These are phyloP conservation scores for Folsomia manolachei DNA, from an alignment of 2,888 invertebrate species.

Conservation along the genomic window DNA sequence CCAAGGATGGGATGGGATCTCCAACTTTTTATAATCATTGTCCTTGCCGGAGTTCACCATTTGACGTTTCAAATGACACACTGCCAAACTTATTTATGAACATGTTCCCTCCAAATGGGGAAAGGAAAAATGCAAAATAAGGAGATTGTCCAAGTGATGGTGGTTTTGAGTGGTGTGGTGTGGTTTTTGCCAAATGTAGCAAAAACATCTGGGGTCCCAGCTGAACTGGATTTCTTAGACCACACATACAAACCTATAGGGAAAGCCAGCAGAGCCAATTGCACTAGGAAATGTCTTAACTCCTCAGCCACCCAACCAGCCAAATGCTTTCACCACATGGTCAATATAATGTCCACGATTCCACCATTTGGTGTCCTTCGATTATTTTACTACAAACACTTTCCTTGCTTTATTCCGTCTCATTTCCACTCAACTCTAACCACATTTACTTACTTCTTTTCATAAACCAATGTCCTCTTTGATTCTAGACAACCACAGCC, in stretches of 20 bases:
- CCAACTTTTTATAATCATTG: neutral
- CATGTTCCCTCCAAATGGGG: slow-evolving; percentile 2
- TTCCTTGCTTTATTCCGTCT: no score
- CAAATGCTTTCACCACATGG: neutral
- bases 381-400: no score
- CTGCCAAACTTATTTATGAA: slow-evolving; percentile 20
- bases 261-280: no score
- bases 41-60: neutral
- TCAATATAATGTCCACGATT: neutral
- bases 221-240: neutral
- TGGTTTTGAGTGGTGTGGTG: neutral
- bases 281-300: neutral
- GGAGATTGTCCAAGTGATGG: neutral
- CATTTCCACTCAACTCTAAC: no score
- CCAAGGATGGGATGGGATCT: neutral
- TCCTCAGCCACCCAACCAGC: neutral
- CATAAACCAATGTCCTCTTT: neutral
- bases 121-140: slow-evolving; percentile 2
- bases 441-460: slow-evolving; percentile 6
- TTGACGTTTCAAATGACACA: slow-evolving; percentile 18
- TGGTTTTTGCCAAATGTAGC: slow-evolving; percentile 3
- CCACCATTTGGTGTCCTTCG: slow-evolving; percentile 5
- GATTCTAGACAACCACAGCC: slow-evolving; percentile 28
- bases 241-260: neutral
- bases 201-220: neutral